Base-by-base conservation (phyloP, 2,113 vertebrate species). In the Notothenia rossii region DNA sequence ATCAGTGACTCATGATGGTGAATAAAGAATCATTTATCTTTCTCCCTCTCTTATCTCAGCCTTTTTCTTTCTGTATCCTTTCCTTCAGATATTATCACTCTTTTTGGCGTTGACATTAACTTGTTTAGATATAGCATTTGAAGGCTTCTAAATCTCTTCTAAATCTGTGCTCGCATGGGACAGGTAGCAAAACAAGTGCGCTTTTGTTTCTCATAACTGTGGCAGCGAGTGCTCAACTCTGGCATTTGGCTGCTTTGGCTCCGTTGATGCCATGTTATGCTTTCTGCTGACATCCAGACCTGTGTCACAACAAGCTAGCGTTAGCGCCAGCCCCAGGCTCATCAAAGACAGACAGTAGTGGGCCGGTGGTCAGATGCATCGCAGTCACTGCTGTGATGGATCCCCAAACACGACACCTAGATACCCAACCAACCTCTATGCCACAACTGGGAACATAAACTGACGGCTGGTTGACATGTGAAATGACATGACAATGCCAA, bases 321-420 rank as follows among this genome's bases (percentile, higher is more conserved):
- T 86, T 81, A 83, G 83, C 59, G 25, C 10, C 67, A 50, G 75
- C 81, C 86, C 67, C 17, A 7, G 82, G 85, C 75, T 68, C 49
- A 64, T 84, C 85, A 84, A 84, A 40, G n/a, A 2, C 67, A 93
- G 93, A 94, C 91, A 93, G 90, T 88, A 92, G 93, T 91, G 79
- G 93, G 91, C 90, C 91, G 86, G 70, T 91, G 90, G 92, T 93
- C 91, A 90, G 71, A 82, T 62, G 73, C 74, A 79, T 68, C 13
- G 46, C 86, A 88, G 79, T 83, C 73, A 80, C 43, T 8, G 75
- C 55, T n/a, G 72, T 91, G 87, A 89, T 66, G 82, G 82, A 88
- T 90, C 75, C 70, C 77, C 17, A 63, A 40, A 73, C 51, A 40
- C 29, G 58, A 82, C 89, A 89, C 83, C 73, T 53, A 72, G n/a